Percentiles rank a stretch among this genome's conserved stretches.
phyloP scores from a whole-genome alignment of 2,797 vertebrate species.

The Syngnathus acus region DNA sequence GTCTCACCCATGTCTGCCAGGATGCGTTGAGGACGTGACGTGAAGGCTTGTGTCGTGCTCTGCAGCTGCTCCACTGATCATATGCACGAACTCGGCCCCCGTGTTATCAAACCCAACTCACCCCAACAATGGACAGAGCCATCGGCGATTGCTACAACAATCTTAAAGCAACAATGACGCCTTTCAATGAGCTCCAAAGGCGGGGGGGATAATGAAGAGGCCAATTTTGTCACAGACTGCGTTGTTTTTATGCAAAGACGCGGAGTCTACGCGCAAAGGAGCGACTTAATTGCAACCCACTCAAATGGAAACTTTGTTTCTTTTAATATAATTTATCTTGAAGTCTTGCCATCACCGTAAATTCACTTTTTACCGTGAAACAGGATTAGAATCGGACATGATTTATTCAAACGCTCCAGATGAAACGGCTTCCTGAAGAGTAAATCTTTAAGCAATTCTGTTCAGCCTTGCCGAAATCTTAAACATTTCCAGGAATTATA shows the following conservation, averaged over 20 bases:
- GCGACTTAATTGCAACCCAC: neutral
- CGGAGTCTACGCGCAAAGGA: neutral
- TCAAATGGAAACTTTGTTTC: neutral
- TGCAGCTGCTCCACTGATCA: slow-evolving; percentile 56
- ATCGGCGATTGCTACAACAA: slow-evolving; percentile 54
- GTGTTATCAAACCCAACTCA: slow-evolving; percentile 60
- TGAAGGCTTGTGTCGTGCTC: slow-evolving; percentile 31
- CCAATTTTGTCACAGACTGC: slow-evolving; percentile 47
- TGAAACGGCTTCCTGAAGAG: too few relatives aligned
- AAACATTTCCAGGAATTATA: too few relatives aligned
- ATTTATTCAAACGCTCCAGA: neutral
- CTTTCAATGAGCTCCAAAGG: slow-evolving; percentile 65
- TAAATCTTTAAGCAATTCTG: too few relatives aligned
- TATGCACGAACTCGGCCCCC: slow-evolving; percentile 55
- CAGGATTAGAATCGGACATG: neutral
- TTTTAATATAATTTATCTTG: neutral
- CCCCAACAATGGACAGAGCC: slow-evolving; percentile 68
- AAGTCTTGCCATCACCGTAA: neutral
- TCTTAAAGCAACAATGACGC: slow-evolving; percentile 75
- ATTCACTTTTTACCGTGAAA: neutral
- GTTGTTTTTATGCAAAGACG: neutral
- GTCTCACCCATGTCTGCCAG: slow-evolving; percentile 70
- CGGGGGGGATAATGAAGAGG: slow-evolving; percentile 62
- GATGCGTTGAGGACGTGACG: slow-evolving; percentile 46
- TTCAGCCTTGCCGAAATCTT: too few relatives aligned